phyloP scores from a whole-genome alignment of 1,140 invertebrate species.

The Philaenus spumarius region DNA sequence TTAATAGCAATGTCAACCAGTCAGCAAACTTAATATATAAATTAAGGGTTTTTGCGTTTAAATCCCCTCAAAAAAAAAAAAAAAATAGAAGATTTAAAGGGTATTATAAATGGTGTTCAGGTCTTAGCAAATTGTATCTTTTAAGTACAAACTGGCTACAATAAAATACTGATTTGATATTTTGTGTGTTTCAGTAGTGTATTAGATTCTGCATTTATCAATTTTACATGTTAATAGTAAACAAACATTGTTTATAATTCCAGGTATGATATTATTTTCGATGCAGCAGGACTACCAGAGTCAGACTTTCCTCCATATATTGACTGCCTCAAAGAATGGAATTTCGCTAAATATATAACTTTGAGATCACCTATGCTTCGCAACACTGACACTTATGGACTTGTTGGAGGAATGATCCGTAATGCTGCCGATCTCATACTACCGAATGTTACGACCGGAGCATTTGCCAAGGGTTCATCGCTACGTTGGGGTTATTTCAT shows the following conservation, averaged over 20 bases:
- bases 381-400: slow-evolving; percentile 72
- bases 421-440: slow-evolving; percentile 50
- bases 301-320: slow-evolving; percentile 44
- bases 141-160: no score
- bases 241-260: slow-evolving; percentile 31
- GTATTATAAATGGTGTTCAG: no score
- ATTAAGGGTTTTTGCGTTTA: no score
- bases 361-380: slow-evolving; percentile 73
- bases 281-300: slow-evolving; percentile 68
- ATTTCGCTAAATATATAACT: slow-evolving; percentile 72
- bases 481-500: slow-evolving; percentile 76
- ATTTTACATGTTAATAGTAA: no score
- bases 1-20: no score
- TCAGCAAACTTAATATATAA: no score
- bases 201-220: no score
- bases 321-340: slow-evolving; percentile 51
- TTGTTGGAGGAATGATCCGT: slow-evolving; percentile 51
- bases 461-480: slow-evolving; percentile 45
- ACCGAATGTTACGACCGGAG: slow-evolving; percentile 45
- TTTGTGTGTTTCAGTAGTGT: no score
- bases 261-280: slow-evolving; percentile 79
- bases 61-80: no score
- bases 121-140: no score
- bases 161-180: no score
- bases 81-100: no score